phyloP scores from a whole-genome alignment of 2,888 invertebrate species.

The Noctua pronuba region DNA sequence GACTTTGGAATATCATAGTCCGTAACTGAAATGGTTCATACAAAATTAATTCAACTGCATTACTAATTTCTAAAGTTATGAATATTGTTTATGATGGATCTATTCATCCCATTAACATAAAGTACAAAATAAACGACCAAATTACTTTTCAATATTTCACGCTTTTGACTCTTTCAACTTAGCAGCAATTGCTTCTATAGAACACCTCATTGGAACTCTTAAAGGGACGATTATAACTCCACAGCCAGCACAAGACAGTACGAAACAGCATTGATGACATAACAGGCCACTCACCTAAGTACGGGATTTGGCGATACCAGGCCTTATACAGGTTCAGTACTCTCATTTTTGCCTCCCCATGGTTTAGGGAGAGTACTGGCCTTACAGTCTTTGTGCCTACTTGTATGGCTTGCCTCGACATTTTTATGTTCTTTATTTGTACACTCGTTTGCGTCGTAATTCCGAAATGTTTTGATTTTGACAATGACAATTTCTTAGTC shows the following conservation, averaged over 20 bases:
- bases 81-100: neutral
- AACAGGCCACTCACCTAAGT: constrained; percentile 93
- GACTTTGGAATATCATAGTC: constrained; percentile 96
- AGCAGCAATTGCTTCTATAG: neutral
- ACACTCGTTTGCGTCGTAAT: constrained; percentile 27
- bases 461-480: constrained; percentile 52
- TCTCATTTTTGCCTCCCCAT: constrained; percentile 94
- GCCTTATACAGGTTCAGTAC: constrained; percentile 97
- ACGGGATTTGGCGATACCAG: constrained; percentile 98
- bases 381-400: constrained; percentile 93
- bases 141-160: neutral
- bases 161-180: neutral
- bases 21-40: constrained; percentile 91
- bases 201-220: neutral
- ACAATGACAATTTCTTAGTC: constrained; percentile 17
- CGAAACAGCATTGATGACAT: constrained; percentile 81
- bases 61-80: neutral
- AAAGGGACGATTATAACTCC: neutral
- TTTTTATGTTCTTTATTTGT: constrained; percentile 57
- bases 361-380: constrained; percentile 95
- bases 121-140: neutral
- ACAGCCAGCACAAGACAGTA: constrained; percentile 4
- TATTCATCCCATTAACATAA: neutral
- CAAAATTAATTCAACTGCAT: too few relatives aligned
- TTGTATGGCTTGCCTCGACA: constrained; percentile 85